Evolutionary conservation across 2,113 vertebrate genomes (phyloP), one percentile per base, ranked within the genome.

Genomic region (Alces alces): DNA sequence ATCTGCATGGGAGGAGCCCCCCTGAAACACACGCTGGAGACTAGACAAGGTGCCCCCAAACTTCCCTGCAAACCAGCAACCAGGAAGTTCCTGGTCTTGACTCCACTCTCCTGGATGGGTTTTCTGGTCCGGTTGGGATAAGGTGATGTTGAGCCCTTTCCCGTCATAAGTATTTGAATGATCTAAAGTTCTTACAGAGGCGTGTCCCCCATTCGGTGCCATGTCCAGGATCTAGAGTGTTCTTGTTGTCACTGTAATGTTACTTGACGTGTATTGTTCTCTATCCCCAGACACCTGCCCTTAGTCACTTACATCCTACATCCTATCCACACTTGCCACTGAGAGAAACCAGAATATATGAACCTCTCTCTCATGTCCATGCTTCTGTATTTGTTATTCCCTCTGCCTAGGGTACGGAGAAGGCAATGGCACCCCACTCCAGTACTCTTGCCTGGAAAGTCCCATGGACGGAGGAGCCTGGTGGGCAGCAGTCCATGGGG

Each of bases 141-240:
- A 55, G 2, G 14, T 43, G 3, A 55, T 2, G 0, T 1, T 25
- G 70, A 30, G 28, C n/a, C 19, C 4, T 2, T 14, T 17, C 30
- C 52, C 7, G 45, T 25, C 43, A 1, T 45, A 23, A 17, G 47
- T 58, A 45, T 36, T 0, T 57, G 19, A 43, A 12, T 55, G 8
- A 50, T 45, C 50, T 28, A 21, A 57, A 25, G 17, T 25, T 21
- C 11, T 82, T 19, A 21, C 0, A 55, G n/a, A 47, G 8, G 14
- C 4, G 80, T 11, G 7, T 52, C 27, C 87, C 33, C 21, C 19
- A 14, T 11, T 6, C 2, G 0, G 19, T 10, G 55, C 52, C n/a
- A 79, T 36, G 33, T 47, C 78, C 78, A 90, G 57, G 52, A 36
- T 43, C 36, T 39, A 4, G 25, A 79, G 9, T 3, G 6, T 27